Evolutionary conservation across 1,140 invertebrate genomes (phyloP).

Genomic region (Globodera rostochiensis): DNA sequence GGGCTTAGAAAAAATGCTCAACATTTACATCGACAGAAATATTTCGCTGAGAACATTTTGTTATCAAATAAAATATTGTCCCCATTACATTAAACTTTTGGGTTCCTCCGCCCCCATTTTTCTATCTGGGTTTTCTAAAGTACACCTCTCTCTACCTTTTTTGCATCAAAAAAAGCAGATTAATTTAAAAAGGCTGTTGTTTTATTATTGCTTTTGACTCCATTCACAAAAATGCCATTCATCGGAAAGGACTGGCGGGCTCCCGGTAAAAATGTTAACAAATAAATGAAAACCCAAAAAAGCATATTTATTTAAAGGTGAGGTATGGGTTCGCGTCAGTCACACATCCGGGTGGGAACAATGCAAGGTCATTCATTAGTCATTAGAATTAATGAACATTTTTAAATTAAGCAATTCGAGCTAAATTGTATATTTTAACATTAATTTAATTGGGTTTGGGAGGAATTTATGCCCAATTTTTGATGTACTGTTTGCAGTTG

Average conservation of each 20-base stretch:
- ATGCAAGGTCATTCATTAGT: constrained; percentile 73
- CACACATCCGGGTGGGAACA: constrained; percentile 85
- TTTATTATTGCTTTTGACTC: not conserved
- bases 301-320: constrained; percentile 72
- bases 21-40: no score
- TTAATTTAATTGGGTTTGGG: not conserved
- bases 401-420: constrained; percentile 66
- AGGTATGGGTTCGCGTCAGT: constrained; percentile 94
- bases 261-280: constrained; percentile 75
- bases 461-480: constrained; percentile 66
- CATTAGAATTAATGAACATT: constrained; percentile 54
- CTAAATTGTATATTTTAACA: constrained; percentile 15
- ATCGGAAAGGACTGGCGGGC: constrained; percentile 74
- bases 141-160: no score
- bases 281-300: not conserved
- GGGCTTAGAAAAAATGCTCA: no score
- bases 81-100: no score
- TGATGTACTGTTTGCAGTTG: constrained; percentile 25
- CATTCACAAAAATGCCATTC: constrained; percentile 79
- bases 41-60: no score
- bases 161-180: no score
- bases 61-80: no score
- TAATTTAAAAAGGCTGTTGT: no score
- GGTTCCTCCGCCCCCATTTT: no score
- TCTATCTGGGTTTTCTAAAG: no score